These are phyloP conservation scores for Cinclus mexicanus DNA, from an alignment of 2,113 vertebrate genomes.

Conservation along the genomic window DNA sequence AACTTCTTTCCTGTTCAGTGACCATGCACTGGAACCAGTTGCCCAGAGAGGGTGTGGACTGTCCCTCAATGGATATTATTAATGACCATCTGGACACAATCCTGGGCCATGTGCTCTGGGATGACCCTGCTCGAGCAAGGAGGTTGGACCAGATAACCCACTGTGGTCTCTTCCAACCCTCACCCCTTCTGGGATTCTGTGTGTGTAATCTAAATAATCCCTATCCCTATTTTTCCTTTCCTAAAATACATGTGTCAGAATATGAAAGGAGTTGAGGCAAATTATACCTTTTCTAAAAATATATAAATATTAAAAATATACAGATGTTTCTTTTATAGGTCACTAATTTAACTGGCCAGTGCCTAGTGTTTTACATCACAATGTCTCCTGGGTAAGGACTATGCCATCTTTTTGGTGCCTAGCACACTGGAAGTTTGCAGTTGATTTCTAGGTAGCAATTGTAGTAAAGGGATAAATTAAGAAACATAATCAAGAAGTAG, in stretches of 20 bases:
- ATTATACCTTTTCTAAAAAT: background rate
- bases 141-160: background rate
- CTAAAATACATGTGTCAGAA: background rate
- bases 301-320: background rate
- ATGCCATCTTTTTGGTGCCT: background rate
- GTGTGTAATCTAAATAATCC: background rate
- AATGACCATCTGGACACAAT: background rate
- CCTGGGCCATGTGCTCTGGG: background rate
- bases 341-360: background rate
- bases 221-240: background rate
- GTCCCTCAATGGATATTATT: background rate
- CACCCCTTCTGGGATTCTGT: background rate
- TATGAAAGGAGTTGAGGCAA: background rate
- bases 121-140: background rate
- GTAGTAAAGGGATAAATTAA: background rate
- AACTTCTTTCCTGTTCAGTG: rapidly evolving
- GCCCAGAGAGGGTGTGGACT: background rate
- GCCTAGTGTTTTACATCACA: background rate
- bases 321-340: background rate
- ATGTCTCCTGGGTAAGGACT: background rate
- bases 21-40: background rate
- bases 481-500: background rate
- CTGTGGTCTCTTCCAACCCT: background rate
- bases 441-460: background rate
- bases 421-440: background rate